A percentile compares a stretch with the other conserved stretches of the same genome.
These are phyloP conservation scores for Rhombomys opimus DNA, from an alignment of 2,113 vertebrate species.

Conservation along the genomic window DNA sequence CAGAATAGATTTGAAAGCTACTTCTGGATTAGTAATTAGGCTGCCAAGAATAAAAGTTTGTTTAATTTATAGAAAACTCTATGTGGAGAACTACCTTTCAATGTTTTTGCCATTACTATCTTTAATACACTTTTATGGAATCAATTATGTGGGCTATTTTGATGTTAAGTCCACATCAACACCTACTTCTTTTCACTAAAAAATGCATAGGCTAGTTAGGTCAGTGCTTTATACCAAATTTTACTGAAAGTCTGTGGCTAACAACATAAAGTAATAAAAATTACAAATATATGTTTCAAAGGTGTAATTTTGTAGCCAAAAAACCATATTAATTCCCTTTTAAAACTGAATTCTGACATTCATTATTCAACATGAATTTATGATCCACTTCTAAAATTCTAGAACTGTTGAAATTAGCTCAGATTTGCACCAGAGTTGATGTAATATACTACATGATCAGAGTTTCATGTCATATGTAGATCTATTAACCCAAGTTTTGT, in stretches of 20 bases:
- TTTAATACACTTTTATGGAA: constrained; percentile 46
- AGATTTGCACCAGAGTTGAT: constrained; percentile 34
- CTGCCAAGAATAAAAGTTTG: constrained; percentile 16
- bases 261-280: constrained; percentile 40
- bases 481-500: constrained; percentile 9
- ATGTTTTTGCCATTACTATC: constrained; percentile 13
- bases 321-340: neutral
- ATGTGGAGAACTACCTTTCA: constrained; percentile 7
- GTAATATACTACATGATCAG: neutral
- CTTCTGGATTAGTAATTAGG: constrained; percentile 12
- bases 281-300: constrained; percentile 41
- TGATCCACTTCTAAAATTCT: constrained; percentile 37
- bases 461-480: neutral
- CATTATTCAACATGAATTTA: constrained; percentile 8
- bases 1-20: constrained; percentile 39
- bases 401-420: neutral
- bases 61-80: constrained; percentile 47
- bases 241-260: constrained; percentile 21
- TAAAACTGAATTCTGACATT: constrained; percentile 42
- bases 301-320: neutral
- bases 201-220: constrained; percentile 39
- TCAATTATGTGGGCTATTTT: neutral
- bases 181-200: neutral
- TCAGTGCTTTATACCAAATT: constrained; percentile 62
- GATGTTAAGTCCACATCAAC: neutral